Evolutionary conservation across 1,140 invertebrate species (phyloP).

Genomic region (Reticulitermes speratus): DNA sequence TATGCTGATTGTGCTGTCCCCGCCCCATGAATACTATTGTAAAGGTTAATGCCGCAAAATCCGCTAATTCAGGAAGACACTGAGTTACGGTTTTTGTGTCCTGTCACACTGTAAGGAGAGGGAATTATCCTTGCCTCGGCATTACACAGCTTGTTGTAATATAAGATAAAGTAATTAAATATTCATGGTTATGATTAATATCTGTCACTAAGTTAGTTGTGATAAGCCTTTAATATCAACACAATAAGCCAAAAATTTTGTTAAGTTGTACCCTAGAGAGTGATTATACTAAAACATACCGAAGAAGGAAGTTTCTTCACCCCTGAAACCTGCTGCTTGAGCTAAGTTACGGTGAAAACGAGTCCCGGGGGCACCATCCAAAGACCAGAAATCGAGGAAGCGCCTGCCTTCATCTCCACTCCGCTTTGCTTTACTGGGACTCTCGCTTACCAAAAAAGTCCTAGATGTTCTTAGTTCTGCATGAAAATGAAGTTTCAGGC

Average conservation of each 20-base stretch:
- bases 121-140: no score
- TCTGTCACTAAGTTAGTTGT: not conserved
- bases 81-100: no score
- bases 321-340: not conserved
- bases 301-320: constrained; percentile 11
- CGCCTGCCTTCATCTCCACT: not conserved
- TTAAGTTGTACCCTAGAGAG: not conserved
- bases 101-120: no score
- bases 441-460: not conserved
- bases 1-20: no score
- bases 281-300: not conserved
- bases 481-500: not conserved
- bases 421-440: no score
- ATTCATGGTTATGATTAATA: not conserved
- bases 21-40: no score
- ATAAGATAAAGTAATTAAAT: not conserved
- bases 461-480: not conserved
- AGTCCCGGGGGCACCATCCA: not conserved
- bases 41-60: no score
- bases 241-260: not conserved
- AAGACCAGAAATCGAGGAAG: not conserved
- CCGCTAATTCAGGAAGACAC: no score
- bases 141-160: not conserved
- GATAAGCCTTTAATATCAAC: not conserved
- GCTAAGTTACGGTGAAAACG: not conserved